Evolutionary conservation across 1,140 invertebrate species (phyloP).

Genomic region (Saccostrea echinata): DNA sequence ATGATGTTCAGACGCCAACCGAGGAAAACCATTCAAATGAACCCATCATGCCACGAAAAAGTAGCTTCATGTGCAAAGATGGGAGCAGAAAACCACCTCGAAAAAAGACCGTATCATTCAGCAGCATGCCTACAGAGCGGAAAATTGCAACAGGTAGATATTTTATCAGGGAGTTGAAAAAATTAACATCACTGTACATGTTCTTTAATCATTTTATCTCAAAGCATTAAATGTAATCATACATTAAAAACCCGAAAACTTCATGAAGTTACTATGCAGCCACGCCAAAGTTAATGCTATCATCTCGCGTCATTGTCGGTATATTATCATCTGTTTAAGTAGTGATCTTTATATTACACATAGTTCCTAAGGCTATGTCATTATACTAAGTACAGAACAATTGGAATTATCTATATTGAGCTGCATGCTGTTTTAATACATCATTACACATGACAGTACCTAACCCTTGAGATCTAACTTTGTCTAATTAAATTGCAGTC

Average conservation of each 20-base stretch:
- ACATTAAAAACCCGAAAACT: not conserved
- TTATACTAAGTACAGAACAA: too few species aligned
- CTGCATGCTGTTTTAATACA: too few species aligned
- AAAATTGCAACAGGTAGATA: constrained; percentile 80
- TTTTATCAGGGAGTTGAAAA: constrained; percentile 15
- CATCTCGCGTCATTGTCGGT: too few species aligned
- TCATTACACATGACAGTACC: too few species aligned
- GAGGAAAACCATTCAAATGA: constrained; percentile 62
- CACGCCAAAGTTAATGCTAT: not conserved
- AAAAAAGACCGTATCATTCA: constrained; percentile 79
- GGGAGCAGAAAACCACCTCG: constrained; percentile 67
- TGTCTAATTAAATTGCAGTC: too few species aligned
- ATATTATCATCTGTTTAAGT: too few species aligned
- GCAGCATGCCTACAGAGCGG: constrained; percentile 78
- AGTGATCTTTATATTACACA: too few species aligned
- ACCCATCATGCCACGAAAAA: constrained; percentile 66
- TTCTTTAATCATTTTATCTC: not conserved
- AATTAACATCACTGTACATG: constrained; percentile 1
- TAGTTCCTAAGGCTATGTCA: too few species aligned
- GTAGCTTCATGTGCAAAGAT: constrained; percentile 74
- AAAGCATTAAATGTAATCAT: not conserved
- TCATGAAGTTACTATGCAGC: not conserved
- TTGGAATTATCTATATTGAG: too few species aligned
- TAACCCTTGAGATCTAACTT: too few species aligned
- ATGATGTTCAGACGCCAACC: constrained; percentile 52